A percentile compares a stretch with the other conserved stretches of the same genome.
Conservation (phyloP, 2,113 vertebrate species). For the Petaurus breviceps region DNA sequence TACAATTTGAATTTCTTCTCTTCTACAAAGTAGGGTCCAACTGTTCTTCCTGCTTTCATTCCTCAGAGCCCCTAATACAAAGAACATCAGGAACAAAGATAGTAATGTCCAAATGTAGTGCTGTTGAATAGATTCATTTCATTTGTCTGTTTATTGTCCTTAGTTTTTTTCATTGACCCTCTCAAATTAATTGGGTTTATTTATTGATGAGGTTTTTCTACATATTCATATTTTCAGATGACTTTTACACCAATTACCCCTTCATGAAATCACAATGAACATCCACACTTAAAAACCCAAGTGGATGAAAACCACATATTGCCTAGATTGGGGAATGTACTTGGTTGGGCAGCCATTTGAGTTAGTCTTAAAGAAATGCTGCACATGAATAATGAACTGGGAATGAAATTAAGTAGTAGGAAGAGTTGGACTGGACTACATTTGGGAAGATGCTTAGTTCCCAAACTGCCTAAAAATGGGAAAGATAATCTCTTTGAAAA, state of each 20-base stretch:
- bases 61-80: not conserved
- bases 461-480: not conserved
- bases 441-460: not conserved
- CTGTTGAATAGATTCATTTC: not conserved
- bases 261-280: not conserved
- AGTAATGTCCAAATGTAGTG: not conserved
- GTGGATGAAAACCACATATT: not conserved
- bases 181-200: not conserved
- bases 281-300: not conserved
- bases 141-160: not conserved
- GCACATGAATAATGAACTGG: not conserved
- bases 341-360: not conserved
- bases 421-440: not conserved
- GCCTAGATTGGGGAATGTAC: not conserved
- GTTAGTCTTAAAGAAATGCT: not conserved
- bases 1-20: not conserved
- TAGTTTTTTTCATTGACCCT: not conserved
- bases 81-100: not conserved
- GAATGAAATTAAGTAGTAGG: not conserved
- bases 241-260: not conserved
- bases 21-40: not conserved
- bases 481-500: not conserved
- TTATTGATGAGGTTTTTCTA: not conserved
- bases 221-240: not conserved
- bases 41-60: not conserved